A percentile compares a stretch with the other conserved stretches of the same genome.
Evolutionary conservation across 2,113 vertebrate genomes (phyloP).

Genomic region (Muntiacus reevesi): DNA sequence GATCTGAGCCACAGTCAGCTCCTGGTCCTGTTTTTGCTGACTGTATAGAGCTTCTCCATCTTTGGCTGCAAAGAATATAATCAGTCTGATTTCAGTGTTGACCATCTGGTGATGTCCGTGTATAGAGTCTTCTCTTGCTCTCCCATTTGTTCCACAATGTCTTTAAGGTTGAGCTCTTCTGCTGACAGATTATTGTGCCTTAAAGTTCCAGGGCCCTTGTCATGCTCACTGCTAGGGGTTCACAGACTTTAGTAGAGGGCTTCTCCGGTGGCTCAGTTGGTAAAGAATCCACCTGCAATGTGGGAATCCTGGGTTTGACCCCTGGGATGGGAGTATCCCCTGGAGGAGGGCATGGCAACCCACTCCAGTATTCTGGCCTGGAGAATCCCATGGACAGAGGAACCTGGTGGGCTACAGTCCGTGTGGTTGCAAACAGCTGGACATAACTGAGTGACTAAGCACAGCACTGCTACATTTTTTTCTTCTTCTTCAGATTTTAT

Average conservation of each 20-base stretch:
- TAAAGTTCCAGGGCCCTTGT: neutral
- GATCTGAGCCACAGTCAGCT: neutral
- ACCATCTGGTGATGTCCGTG: neutral
- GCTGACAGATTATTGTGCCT: neutral
- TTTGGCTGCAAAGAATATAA: neutral
- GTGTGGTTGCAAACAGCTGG: accelerated
- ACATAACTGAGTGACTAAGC: neutral
- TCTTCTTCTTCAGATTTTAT: neutral
- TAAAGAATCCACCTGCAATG: no score
- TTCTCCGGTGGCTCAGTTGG: no score
- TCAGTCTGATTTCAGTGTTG: neutral
- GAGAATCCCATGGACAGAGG: neutral
- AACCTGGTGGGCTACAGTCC: neutral
- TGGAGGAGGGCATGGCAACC: neutral
- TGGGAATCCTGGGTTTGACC: no score
- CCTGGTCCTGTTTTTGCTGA: accelerated
- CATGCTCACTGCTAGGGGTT: neutral
- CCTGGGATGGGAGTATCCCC: neutral
- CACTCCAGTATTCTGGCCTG: neutral
- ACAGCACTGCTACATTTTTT: neutral
- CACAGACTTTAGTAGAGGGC: neutral
- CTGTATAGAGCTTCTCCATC: neutral
- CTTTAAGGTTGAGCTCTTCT: neutral
- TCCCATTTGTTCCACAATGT: neutral
- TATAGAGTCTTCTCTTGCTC: neutral